Percentiles rank a stretch among this genome's conserved stretches.
Evolutionary conservation across 2,113 vertebrate genomes (phyloP).

Genomic region (Narcine bancroftii): DNA sequence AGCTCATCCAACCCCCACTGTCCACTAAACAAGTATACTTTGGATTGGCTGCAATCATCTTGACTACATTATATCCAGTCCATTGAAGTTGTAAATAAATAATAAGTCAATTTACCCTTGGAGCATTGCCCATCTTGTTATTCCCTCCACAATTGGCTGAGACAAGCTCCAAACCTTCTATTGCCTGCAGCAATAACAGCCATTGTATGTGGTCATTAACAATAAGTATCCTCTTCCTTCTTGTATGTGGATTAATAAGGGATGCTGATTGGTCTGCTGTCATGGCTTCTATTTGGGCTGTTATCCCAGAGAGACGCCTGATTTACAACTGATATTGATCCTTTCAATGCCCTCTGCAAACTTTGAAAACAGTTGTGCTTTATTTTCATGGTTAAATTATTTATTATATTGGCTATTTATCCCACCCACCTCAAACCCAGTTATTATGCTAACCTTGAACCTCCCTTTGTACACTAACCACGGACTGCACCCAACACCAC

Average conservation of each 20-base stretch:
- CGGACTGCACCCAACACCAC: too few species aligned
- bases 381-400: neutral
- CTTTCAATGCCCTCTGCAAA: neutral
- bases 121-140: neutral
- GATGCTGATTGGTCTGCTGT: neutral
- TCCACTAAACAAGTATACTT: neutral
- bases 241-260: neutral
- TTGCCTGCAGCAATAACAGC: neutral
- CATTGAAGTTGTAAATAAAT: neutral
- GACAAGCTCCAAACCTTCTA: neutral
- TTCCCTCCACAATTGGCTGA: neutral
- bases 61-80: neutral
- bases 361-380: neutral
- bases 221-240: neutral
- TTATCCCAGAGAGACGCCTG: neutral
- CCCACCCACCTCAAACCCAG: too few species aligned
- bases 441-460: too few species aligned
- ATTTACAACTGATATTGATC: neutral
- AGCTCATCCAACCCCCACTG: too few species aligned
- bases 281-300: neutral
- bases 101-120: neutral
- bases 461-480: too few species aligned
- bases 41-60: neutral
- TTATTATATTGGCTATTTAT: neutral
- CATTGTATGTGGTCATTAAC: neutral